Conservation (phyloP, 2,797 vertebrate genomes). For the Morelia viridis region DNA sequence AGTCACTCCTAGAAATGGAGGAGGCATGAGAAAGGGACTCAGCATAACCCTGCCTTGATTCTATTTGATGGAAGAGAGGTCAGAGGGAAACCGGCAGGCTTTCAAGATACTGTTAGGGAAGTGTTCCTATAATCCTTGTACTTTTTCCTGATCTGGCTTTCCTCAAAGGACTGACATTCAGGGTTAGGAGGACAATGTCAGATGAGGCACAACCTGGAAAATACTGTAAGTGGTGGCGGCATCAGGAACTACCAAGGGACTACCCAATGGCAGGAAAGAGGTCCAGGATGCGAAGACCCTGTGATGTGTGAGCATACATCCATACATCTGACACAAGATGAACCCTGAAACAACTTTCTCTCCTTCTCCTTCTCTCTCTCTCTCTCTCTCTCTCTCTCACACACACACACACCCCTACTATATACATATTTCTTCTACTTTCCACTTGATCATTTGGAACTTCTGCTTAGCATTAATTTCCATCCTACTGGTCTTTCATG, state of each 20-base stretch:
- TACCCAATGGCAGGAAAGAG: background rate
- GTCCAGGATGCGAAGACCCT: background rate
- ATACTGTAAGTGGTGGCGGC: background rate
- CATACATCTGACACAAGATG: background rate
- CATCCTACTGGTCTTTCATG: background rate
- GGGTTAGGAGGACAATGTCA: background rate
- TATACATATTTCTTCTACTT: background rate
- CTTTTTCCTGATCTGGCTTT: too few species aligned
- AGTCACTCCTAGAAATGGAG: too few species aligned
- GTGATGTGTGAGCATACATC: background rate
- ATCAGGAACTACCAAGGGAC: background rate
- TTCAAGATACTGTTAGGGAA: too few species aligned
- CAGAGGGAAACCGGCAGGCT: too few species aligned
- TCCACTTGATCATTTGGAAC: background rate
- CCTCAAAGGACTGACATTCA: too few species aligned
- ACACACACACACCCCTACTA: too few species aligned
- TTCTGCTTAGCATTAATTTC: background rate
- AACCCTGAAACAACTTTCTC: background rate
- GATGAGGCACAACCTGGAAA: background rate
- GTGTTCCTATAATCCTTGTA: too few species aligned
- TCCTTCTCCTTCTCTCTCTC: background rate
- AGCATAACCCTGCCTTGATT: too few species aligned
- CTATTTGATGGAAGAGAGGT: too few species aligned
- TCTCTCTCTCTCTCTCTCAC: background rate
- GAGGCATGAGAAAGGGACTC: too few species aligned